These are phyloP conservation scores for Aspidapion aeneum DNA, from an alignment of 2,888 invertebrate species.

Conservation along the genomic window DNA sequence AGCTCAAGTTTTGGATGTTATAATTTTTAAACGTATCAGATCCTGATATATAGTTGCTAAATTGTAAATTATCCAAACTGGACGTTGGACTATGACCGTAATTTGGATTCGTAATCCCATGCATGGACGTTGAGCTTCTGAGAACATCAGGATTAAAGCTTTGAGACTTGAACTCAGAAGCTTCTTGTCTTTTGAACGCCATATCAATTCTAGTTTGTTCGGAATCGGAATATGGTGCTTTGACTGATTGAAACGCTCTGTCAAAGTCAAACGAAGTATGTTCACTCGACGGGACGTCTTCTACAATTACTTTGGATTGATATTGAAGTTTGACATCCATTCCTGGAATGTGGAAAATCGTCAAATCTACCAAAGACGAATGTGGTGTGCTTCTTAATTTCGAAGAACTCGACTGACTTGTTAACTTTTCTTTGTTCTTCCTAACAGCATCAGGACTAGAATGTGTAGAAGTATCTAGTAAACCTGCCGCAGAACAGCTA, in stretches of 20 bases:
- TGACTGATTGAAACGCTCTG: constrained; percentile 33
- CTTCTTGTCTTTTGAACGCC: constrained; percentile 44
- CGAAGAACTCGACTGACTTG: constrained; percentile 39
- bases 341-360: constrained; percentile 88
- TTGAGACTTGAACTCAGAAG: constrained; percentile 30
- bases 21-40: constrained; percentile 25
- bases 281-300: constrained; percentile 24
- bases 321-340: constrained; percentile 65
- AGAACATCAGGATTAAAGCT: constrained; percentile 29
- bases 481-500: constrained; percentile 46
- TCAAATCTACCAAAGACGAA: constrained; percentile 63
- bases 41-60: constrained; percentile 33
- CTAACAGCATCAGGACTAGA: constrained; percentile 47
- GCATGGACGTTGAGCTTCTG: constrained; percentile 37
- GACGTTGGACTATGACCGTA: constrained; percentile 43
- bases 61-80: constrained; percentile 36
- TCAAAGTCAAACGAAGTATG: constrained; percentile 36
- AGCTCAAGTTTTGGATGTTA: constrained; percentile 13
- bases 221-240: constrained; percentile 28
- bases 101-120: constrained; percentile 48
- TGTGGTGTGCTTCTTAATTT: constrained; percentile 44
- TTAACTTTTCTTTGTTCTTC: constrained; percentile 45
- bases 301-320: constrained; percentile 42
- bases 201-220: constrained; percentile 44
- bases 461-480: constrained; percentile 41